These are phyloP conservation scores for Trachymyrmex septentrionalis DNA, from an alignment of 1,140 invertebrate species.

Conservation along the genomic window DNA sequence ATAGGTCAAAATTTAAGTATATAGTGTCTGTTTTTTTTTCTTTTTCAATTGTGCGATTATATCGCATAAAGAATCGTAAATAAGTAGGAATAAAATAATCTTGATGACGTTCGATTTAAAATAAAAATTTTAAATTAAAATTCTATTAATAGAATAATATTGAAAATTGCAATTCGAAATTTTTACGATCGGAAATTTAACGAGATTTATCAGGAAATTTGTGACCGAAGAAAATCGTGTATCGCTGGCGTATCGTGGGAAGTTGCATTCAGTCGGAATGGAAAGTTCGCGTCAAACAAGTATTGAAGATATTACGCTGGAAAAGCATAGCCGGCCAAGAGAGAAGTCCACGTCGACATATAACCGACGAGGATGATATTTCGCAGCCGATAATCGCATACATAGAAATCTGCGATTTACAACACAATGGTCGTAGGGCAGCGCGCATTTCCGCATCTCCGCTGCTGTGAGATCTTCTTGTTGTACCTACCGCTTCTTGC, in stretches of 20 bases:
- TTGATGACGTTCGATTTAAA: background rate
- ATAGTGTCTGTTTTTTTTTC: no score
- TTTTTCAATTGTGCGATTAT: no score
- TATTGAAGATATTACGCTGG: slow-evolving; percentile 57
- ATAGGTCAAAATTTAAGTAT: no score
- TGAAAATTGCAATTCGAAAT: background rate
- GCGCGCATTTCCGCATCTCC: slow-evolving; percentile 35
- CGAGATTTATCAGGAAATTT: slow-evolving; percentile 30
- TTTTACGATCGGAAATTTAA: background rate
- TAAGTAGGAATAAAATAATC: background rate
- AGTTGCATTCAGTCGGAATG: slow-evolving; percentile 39
- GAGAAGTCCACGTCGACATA: slow-evolving; percentile 46
- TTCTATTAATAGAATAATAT: background rate
- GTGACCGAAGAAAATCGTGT: slow-evolving; percentile 19
- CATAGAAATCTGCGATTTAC: slow-evolving; percentile 58
- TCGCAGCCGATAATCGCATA: slow-evolving; percentile 53
- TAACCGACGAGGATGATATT: slow-evolving; percentile 53
- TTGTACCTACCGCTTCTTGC: slow-evolving; percentile 29
- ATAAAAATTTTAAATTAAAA: background rate
- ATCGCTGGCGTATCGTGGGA: slow-evolving; percentile 41
- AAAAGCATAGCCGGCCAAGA: slow-evolving; percentile 53
- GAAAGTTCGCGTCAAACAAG: slow-evolving; percentile 49
- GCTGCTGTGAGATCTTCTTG: slow-evolving; percentile 34
- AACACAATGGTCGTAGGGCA: slow-evolving; percentile 61
- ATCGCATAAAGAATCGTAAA: background rate